phyloP scores from a whole-genome alignment of 2,113 vertebrate genomes.

The Anguilla rostrata region DNA sequence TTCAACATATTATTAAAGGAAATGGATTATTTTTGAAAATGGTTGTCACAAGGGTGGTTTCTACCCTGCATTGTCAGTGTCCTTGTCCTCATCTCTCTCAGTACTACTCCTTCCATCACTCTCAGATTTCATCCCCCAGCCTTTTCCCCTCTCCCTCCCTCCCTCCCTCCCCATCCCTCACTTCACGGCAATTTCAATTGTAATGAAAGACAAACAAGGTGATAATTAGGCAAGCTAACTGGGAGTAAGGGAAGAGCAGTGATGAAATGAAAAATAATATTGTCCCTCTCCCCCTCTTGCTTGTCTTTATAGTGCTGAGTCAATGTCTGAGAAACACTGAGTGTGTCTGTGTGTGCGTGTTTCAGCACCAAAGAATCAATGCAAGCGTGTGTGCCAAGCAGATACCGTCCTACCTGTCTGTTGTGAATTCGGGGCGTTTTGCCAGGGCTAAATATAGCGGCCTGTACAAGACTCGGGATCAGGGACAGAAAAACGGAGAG shows the following conservation, averaged over 20 bases:
- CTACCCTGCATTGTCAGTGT: slow-evolving; percentile 1
- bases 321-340: slow-evolving; percentile 45
- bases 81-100: slow-evolving; percentile 14
- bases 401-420: slow-evolving; percentile 63
- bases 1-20: slow-evolving; percentile 74
- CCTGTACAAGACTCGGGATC: slow-evolving; percentile 47
- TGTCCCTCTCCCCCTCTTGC: slow-evolving; percentile 61
- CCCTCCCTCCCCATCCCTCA: slow-evolving; percentile 30
- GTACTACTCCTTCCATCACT: slow-evolving; percentile 26
- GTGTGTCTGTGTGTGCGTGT: not conserved
- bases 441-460: slow-evolving; percentile 73
- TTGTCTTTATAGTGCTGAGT: slow-evolving; percentile 62
- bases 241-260: slow-evolving; percentile 50
- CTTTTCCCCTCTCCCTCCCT: not conserved
- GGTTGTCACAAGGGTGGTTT: slow-evolving; percentile 34
- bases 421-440: slow-evolving; percentile 49
- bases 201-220: slow-evolving; percentile 74
- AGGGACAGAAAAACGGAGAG: slow-evolving; percentile 43
- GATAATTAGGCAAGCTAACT: slow-evolving; percentile 63
- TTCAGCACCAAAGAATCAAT: not conserved
- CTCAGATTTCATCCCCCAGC: slow-evolving; percentile 7
- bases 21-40: slow-evolving; percentile 77
- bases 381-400: slow-evolving; percentile 33
- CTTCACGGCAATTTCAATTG: slow-evolving; percentile 51
- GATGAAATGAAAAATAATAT: slow-evolving; percentile 78